Conservation (phyloP, 2,888 invertebrate species). For the Dichetophora obliterata region DNA sequence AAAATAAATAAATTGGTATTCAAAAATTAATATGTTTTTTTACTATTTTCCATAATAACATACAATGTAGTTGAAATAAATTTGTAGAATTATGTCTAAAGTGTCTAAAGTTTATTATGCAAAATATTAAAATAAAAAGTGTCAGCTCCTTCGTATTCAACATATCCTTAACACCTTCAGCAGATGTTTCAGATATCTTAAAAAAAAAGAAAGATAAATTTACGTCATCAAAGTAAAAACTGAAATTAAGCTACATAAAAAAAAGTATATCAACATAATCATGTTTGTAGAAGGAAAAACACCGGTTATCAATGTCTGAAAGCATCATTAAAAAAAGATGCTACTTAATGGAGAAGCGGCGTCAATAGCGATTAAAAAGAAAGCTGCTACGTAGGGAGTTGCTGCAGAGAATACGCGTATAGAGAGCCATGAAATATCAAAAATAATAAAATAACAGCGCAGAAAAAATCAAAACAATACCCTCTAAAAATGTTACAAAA, state of each 20-base stretch:
- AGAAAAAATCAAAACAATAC: not conserved
- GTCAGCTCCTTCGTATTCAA: not conserved
- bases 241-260: too few relatives aligned
- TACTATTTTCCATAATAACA: too few relatives aligned
- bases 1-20: too few relatives aligned
- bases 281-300: not conserved
- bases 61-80: too few relatives aligned
- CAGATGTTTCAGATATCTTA: not conserved
- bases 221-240: too few relatives aligned
- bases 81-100: too few relatives aligned
- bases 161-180: not conserved
- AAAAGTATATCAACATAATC: too few relatives aligned
- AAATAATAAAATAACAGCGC: not conserved
- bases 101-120: too few relatives aligned
- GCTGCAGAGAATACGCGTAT: too few relatives aligned
- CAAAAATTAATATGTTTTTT: too few relatives aligned
- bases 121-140: not conserved
- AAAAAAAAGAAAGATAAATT: too few relatives aligned
- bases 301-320: constrained; percentile 11
- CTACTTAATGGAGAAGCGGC: not conserved
- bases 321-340: constrained; percentile 11
- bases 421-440: not conserved
- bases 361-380: constrained; percentile 13
- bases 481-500: not conserved
- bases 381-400: not conserved